Percentiles rank a stretch among this genome's conserved stretches.
Conservation (phyloP, 2,888 invertebrate species). For the Apocheima hispidaria region DNA sequence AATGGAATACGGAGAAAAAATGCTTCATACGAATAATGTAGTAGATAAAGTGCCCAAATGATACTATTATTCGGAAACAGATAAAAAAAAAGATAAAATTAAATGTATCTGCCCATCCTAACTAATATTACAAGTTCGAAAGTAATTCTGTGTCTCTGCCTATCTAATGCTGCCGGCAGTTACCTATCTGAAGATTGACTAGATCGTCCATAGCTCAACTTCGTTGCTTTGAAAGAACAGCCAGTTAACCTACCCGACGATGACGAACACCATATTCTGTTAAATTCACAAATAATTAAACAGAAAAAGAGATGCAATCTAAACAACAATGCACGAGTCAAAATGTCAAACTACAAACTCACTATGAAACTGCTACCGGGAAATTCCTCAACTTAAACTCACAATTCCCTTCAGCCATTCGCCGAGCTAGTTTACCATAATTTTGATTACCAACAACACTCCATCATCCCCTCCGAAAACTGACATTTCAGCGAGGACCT, state of each 20-base stretch:
- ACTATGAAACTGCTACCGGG: constrained; percentile 13
- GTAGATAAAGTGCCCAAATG: too few species aligned
- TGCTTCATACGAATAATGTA: too few species aligned
- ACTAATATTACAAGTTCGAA: too few species aligned
- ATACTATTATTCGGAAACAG: too few species aligned
- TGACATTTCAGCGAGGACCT: constrained; percentile 60
- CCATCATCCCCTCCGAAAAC: constrained; percentile 43
- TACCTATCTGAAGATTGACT: too few species aligned
- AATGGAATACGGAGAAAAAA: background rate
- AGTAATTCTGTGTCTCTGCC: too few species aligned
- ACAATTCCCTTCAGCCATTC: constrained; percentile 23
- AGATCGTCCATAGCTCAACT: too few species aligned
- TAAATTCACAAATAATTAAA: background rate
- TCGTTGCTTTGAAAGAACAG: too few species aligned
- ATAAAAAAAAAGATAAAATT: too few species aligned
- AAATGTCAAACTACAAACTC: constrained; percentile 11
- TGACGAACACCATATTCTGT: background rate
- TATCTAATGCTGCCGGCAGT: background rate
- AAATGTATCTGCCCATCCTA: too few species aligned
- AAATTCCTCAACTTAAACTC: constrained; percentile 20
- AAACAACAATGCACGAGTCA: constrained; percentile 18
- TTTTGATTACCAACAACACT: constrained; percentile 39
- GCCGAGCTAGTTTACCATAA: constrained; percentile 37
- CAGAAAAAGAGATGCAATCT: background rate
- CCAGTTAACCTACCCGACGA: background rate